Evolutionary conservation across 2,888 invertebrate species (phyloP).

Genomic region (Drosophila nr. perissopoda): DNA sequence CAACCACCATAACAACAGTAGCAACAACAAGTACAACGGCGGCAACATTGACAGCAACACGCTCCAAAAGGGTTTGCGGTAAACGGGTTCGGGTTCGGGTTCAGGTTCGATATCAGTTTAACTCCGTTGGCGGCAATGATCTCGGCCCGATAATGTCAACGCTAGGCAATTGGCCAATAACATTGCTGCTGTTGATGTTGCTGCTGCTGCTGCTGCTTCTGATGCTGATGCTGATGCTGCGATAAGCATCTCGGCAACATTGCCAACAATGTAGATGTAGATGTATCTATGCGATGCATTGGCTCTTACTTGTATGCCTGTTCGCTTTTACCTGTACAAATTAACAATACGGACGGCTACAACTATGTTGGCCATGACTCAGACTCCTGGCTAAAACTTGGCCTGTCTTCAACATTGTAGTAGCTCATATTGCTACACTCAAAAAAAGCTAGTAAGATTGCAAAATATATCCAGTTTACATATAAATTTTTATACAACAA

Average conservation of each 20-base stretch:
- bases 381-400: conserved; percentile 25
- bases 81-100: conserved; percentile 42
- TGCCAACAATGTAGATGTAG: conserved; percentile 76
- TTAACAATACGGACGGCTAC: conserved; percentile 69
- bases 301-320: conserved; percentile 41
- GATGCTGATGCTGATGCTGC: conserved; percentile 32
- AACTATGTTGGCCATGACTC: conserved; percentile 57
- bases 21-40: conserved; percentile 32
- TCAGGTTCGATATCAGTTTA: conserved; percentile 48
- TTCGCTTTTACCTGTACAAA: conserved; percentile 70
- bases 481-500: background rate
- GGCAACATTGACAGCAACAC: conserved; percentile 79
- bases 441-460: background rate
- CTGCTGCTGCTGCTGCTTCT: conserved; percentile 31
- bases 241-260: conserved; percentile 76
- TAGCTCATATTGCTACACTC: conserved; percentile 58
- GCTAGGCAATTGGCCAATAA: conserved; percentile 82
- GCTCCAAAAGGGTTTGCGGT: conserved; percentile 65
- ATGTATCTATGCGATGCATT: conserved; percentile 64
- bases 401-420: conserved; percentile 23
- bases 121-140: conserved; percentile 78
- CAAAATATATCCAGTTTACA: background rate
- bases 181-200: conserved; percentile 66
- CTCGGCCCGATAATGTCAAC: conserved; percentile 79
- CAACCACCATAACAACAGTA: conserved; percentile 3